phyloP scores from a whole-genome alignment of 1,140 invertebrate species.

The Branchinecta lynchi region DNA sequence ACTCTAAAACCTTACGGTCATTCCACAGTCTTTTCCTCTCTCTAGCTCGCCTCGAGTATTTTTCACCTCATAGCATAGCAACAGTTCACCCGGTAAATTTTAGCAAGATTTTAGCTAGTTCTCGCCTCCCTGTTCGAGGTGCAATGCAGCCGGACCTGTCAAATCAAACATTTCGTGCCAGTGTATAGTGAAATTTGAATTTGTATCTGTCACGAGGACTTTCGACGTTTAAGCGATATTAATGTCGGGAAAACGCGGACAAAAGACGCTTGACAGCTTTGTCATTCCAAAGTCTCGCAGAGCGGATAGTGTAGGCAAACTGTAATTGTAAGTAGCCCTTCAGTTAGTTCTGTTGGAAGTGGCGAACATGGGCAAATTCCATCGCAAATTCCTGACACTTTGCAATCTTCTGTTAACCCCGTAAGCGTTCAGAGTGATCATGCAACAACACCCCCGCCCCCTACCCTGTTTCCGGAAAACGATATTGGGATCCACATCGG shows the following conservation, averaged over 20 bases:
- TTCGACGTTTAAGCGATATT: slow-evolving; percentile 6
- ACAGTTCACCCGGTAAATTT: too few species aligned
- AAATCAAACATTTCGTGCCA: too few species aligned
- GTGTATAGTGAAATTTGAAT: slow-evolving; percentile 7
- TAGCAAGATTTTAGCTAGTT: not conserved
- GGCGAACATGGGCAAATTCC: slow-evolving; percentile 4
- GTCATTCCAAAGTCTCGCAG: slow-evolving; percentile 1
- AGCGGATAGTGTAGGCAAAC: slow-evolving; percentile 9
- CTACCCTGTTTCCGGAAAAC: too few species aligned
- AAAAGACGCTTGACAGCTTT: slow-evolving; percentile 6
- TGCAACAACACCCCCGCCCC: too few species aligned
- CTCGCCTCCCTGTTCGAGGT: slow-evolving; percentile 1
- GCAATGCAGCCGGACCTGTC: not conserved
- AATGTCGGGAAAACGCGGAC: slow-evolving; percentile 8
- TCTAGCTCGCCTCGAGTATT: slow-evolving; percentile 1
- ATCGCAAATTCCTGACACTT: too few species aligned
- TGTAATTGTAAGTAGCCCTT: slow-evolving; percentile 9
- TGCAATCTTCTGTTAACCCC: too few species aligned
- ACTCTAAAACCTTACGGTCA: slow-evolving; percentile 2
- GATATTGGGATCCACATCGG: too few species aligned
- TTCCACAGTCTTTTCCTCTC: slow-evolving; percentile 1
- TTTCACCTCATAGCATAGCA: not conserved
- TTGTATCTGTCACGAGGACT: not conserved
- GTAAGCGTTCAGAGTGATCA: too few species aligned
- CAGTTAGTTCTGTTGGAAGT: slow-evolving; percentile 9